Evolutionary conservation across 2,797 vertebrate genomes (phyloP), one percentile per base, ranked within the genome.

Genomic region (Cryptoprocta ferox): DNA sequence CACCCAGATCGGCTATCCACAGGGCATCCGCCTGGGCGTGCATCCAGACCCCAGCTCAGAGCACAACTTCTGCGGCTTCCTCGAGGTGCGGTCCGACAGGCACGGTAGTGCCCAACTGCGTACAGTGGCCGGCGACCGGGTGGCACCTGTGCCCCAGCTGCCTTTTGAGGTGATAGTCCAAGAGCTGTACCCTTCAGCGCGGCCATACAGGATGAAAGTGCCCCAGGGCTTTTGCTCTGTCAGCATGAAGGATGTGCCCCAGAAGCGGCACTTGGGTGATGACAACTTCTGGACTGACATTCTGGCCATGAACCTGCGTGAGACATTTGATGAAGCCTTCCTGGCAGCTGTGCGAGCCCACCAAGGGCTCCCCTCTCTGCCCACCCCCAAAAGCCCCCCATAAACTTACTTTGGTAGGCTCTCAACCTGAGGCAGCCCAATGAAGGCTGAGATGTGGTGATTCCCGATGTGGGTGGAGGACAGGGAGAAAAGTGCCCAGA

Each of bases 241-340:
- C 19, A 68, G 89, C 53, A 39, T 98, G 28, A 80, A 61, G 0
- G 71, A 88, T 0, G 14, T 98, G 35, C 70, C 93, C 18, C 75
- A 32, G 86, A 98, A 96, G 92, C 96, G 96, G 2, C 82, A 53
- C 30, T 26, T 94, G 0, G 35, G 59, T 0, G 48, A 85, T 0
- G 30, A 71, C 9, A 59, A 78, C 24, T 75, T 78, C 37, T 97
- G 97, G 75, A 97, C 95, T 0, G 96, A 98, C 26, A 71, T 95
- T 35, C 61, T 98, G 80, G 95, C 97, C 42, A 94, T 98, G 91
- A 98, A 32, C 94, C 79, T 98, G 63, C 97, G 96, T 7, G 85
- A 97, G 59, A 98, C 96, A 2, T 95, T 98, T 39, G 98, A 98
- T 7, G 80, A 98, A 0, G 32, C 61, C 37, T 98, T 98, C 65